Conservation (phyloP, 2,888 invertebrate species). For the Apotomis capreana region DNA sequence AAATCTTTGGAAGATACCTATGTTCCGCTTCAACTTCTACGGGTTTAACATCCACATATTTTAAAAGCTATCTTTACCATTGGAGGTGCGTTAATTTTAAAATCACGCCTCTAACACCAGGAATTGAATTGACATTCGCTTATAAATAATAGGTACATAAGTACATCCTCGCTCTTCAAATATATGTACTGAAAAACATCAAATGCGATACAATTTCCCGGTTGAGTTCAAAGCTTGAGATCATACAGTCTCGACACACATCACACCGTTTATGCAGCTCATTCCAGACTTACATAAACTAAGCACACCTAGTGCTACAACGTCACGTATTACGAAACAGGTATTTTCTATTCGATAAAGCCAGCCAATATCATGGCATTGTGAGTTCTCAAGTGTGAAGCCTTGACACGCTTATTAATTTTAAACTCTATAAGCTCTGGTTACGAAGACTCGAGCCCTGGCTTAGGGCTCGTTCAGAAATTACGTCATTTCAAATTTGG, state of each 20-base stretch:
- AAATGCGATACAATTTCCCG: not conserved
- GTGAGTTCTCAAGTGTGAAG: constrained; percentile 27
- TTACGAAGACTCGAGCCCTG: not conserved
- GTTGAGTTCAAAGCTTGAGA: not conserved
- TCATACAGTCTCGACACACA: not conserved
- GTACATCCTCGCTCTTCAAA: no score
- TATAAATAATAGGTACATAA: no score
- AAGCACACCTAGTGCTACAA: constrained; percentile 1
- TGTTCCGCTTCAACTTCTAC: no score
- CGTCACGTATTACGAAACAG: not conserved
- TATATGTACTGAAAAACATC: no score
- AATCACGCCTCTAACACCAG: no score
- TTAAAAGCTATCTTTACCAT: no score
- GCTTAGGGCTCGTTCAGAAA: not conserved
- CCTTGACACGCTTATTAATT: constrained; percentile 18
- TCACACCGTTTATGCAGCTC: not conserved
- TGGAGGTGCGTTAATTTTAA: no score
- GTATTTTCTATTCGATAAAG: constrained; percentile 34
- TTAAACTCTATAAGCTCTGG: constrained; percentile 26
- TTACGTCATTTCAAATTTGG: not conserved
- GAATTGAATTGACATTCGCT: no score
- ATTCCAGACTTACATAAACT: not conserved
- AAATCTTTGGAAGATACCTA: no score
- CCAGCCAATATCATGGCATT: constrained; percentile 26
- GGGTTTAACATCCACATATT: no score